These are phyloP conservation scores for Porites evermanni DNA, from an alignment of 92 coral and sea anemone genomes.

Conservation along the genomic window DNA sequence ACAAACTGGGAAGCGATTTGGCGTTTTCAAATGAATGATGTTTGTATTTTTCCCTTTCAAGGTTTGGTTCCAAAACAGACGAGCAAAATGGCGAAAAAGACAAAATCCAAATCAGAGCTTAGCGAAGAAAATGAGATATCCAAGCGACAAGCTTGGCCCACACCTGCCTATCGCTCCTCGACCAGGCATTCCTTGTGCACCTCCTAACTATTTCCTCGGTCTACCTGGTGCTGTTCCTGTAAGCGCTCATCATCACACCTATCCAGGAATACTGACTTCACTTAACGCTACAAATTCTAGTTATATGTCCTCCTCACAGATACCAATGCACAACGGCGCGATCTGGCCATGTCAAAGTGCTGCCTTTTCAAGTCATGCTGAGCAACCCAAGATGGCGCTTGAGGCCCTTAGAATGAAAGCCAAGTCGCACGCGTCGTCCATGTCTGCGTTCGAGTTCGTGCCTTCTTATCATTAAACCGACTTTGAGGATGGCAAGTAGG, in stretches of 20 bases:
- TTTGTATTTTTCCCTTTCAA: slow-evolving; percentile 10
- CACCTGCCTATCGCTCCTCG: slow-evolving; percentile 99
- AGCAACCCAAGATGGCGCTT: slow-evolving; percentile 89
- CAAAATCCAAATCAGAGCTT: slow-evolving; percentile 93
- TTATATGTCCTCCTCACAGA: slow-evolving; percentile 90
- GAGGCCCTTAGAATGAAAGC: slow-evolving; percentile 94
- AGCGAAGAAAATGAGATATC: slow-evolving; percentile 84
- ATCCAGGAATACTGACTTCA: slow-evolving; percentile 90
- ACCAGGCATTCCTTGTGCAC: slow-evolving; percentile 93
- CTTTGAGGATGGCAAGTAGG: neutral
- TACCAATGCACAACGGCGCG: slow-evolving; percentile 90
- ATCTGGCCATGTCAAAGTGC: slow-evolving; percentile 98
- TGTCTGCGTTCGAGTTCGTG: slow-evolving; percentile 95
- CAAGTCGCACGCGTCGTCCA: slow-evolving; percentile 87
- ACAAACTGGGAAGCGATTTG: neutral
- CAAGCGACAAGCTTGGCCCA: slow-evolving; percentile 79
- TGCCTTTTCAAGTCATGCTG: slow-evolving; percentile 68
- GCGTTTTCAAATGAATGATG: neutral
- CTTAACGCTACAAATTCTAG: slow-evolving; percentile 85
- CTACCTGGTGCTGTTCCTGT: slow-evolving; percentile 88
- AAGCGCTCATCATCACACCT: slow-evolving; percentile 80
- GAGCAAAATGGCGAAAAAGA: slow-evolving; percentile 98
- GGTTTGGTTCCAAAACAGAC: slow-evolving; percentile 99
- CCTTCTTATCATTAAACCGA: slow-evolving; percentile 81
- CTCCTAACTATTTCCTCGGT: slow-evolving; percentile 94